A percentile compares a stretch with the other conserved stretches of the same genome.
Conservation (phyloP, 2,888 invertebrate species). For the Pseudococcus longispinus region DNA sequence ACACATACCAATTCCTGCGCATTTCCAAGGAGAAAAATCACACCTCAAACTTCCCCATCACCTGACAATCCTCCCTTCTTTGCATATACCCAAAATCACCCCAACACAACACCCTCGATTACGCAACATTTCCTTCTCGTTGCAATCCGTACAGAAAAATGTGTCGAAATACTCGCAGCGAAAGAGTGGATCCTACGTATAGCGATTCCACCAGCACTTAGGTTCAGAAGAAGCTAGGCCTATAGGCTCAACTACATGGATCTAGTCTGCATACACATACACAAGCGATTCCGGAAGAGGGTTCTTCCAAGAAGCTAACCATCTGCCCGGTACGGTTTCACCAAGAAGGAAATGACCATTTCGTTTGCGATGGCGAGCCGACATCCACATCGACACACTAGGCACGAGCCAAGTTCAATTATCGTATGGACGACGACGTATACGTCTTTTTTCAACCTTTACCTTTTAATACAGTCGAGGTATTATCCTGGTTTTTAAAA, state of each 20-base stretch:
- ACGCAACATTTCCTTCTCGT: not conserved
- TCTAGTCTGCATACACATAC: not conserved
- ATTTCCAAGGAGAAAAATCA: not conserved
- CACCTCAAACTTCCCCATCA: not conserved
- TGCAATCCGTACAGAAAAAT: not conserved
- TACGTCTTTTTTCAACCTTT: slow-evolving; percentile 26
- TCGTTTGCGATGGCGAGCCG: slow-evolving; percentile 41
- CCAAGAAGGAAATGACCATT: slow-evolving; percentile 49
- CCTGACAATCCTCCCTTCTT: not conserved
- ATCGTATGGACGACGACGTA: slow-evolving; percentile 10
- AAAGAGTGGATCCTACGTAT: not conserved
- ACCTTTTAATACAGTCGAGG: not conserved
- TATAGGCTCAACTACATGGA: not conserved
- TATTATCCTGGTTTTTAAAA: slow-evolving; percentile 16
- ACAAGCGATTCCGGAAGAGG: slow-evolving; percentile 33
- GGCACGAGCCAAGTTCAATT: slow-evolving; percentile 54
- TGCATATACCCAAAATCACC: not conserved
- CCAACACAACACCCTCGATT: not conserved
- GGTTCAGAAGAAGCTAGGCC: not conserved
- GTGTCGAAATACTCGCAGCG: not conserved
- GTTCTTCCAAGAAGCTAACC: slow-evolving; percentile 26
- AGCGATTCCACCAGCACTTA: not conserved
- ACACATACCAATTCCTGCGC: not conserved
- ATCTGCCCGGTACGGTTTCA: slow-evolving; percentile 2
- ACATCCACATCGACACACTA: slow-evolving; percentile 37